Evolutionary conservation across 2,888 invertebrate genomes (phyloP).

Genomic region (Xanthorhoe spadicearia): DNA sequence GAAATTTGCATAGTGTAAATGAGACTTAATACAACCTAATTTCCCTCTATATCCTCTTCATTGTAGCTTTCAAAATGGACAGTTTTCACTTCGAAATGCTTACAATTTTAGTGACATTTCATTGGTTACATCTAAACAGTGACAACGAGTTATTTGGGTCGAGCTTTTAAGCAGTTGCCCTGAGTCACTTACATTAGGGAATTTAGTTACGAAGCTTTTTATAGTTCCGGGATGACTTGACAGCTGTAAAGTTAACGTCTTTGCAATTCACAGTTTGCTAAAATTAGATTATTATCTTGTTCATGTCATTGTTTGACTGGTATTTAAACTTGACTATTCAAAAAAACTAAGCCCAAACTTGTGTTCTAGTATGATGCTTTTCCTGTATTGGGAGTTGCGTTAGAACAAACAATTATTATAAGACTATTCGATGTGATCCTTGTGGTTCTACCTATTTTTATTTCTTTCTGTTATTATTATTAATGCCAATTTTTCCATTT

Average conservation of each 20-base stretch:
- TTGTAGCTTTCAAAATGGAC: conserved; percentile 53
- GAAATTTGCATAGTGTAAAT: too few relatives aligned
- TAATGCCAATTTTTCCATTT: too few relatives aligned
- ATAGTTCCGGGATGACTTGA: conserved; percentile 24
- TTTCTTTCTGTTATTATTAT: too few relatives aligned
- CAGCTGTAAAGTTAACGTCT: conserved; percentile 7
- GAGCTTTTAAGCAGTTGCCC: conserved; percentile 48
- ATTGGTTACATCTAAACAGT: conserved; percentile 55
- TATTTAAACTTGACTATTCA: too few relatives aligned
- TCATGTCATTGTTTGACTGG: too few relatives aligned
- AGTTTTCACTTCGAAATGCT: conserved; percentile 77
- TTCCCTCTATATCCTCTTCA: not conserved
- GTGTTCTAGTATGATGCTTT: too few relatives aligned
- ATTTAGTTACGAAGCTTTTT: conserved; percentile 29
- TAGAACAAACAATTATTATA: too few relatives aligned
- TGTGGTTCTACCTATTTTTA: too few relatives aligned
- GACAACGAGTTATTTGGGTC: conserved; percentile 46
- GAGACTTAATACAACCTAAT: conserved; percentile 1
- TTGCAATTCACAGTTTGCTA: conserved; percentile 17
- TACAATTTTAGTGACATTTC: conserved; percentile 66
- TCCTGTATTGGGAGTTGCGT: too few relatives aligned
- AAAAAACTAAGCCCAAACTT: too few relatives aligned
- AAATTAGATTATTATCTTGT: too few relatives aligned
- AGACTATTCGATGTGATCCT: too few relatives aligned
- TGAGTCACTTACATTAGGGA: conserved; percentile 41